Evolutionary conservation across 2,797 vertebrate species (phyloP).

Genomic region (Pantherophis alleghaniensis): DNA sequence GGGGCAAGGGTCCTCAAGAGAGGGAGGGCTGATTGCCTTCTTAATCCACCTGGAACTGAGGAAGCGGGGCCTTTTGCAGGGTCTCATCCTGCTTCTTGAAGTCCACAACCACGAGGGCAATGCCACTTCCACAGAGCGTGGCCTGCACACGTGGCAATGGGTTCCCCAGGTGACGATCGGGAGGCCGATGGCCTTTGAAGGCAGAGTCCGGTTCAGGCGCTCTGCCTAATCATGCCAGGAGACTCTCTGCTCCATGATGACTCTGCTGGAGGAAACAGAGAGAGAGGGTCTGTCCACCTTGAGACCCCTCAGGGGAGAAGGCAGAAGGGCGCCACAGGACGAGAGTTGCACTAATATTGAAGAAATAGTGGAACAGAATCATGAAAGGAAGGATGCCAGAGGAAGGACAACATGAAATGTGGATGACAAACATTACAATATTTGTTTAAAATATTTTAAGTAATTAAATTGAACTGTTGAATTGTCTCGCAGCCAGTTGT

Average conservation of each 20-base stretch:
- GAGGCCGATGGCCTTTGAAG: neutral
- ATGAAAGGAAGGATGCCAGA: neutral
- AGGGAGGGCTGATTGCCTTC: neutral
- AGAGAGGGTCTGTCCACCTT: neutral
- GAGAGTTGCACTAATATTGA: too few relatives aligned
- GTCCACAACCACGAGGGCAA: neutral
- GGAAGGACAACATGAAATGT: neutral
- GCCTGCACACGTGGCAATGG: neutral
- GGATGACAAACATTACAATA: neutral
- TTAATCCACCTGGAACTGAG: neutral
- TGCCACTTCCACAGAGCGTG: neutral
- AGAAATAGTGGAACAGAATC: neutral
- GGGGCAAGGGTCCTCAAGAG: neutral
- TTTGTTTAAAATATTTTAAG: neutral
- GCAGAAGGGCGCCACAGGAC: neutral
- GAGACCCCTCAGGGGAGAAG: neutral
- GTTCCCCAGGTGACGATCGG: neutral
- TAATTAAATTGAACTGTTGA: neutral
- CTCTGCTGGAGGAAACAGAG: neutral
- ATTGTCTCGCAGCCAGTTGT: neutral
- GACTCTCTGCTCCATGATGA: rapidly evolving
- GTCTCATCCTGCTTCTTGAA: neutral
- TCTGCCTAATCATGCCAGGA: neutral
- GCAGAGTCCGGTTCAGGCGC: neutral
- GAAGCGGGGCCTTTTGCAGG: neutral